Conservation (phyloP, 2,113 vertebrate species). For the Parus major region DNA sequence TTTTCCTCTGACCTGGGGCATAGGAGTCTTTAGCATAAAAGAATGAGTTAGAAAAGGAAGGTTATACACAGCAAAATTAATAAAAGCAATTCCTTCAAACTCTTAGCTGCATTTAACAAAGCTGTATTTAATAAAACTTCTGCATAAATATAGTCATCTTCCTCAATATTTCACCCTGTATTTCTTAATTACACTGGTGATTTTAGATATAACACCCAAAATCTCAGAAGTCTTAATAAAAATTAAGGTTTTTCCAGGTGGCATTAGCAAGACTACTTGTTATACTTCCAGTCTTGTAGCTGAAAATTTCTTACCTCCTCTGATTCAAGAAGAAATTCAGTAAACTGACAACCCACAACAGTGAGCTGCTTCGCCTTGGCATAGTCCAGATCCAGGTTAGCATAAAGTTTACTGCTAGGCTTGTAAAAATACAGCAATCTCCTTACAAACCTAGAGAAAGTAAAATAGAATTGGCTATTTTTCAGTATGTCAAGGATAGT, state of each 20-base stretch:
- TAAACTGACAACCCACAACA: constrained; percentile 94
- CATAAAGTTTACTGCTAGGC: constrained; percentile 94
- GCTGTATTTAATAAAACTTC: not conserved
- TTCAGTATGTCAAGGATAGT: not conserved
- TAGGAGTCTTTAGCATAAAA: not conserved
- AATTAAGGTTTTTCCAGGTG: not conserved
- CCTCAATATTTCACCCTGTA: not conserved
- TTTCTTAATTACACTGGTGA: not conserved
- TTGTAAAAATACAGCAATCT: constrained; percentile 96
- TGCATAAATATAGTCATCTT: not conserved
- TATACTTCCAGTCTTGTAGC: not conserved
- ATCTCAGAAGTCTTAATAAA: not conserved
- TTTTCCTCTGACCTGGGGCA: not conserved
- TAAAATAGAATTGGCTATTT: not conserved
- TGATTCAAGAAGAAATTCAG: constrained; percentile 95
- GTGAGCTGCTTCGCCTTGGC: constrained; percentile 91
- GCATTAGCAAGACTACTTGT: not conserved
- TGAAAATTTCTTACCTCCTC: constrained; percentile 84
- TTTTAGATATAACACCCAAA: not conserved
- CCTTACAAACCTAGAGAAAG: constrained; percentile 85
- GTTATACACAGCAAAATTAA: not conserved
- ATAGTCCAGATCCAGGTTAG: constrained; percentile 89
- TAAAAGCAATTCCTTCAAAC: not conserved
- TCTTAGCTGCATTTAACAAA: not conserved
- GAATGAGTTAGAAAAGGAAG: not conserved